phyloP scores from a whole-genome alignment of 2,888 invertebrate genomes.

The Chrysomela aeneicollis region DNA sequence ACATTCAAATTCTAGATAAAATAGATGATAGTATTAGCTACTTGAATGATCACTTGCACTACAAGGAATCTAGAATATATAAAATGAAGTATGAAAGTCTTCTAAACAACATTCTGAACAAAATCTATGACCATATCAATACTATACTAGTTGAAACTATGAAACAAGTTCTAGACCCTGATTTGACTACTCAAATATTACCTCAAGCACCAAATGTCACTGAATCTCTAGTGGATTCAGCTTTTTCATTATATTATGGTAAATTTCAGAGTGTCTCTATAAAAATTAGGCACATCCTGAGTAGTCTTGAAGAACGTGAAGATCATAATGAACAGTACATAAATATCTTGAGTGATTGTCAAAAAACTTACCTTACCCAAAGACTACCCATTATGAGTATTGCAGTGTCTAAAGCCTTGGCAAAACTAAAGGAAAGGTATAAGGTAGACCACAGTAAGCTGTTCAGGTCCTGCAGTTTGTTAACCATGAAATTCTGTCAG shows the following conservation, averaged over 20 bases:
- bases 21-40: slow-evolving; percentile 89
- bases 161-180: slow-evolving; percentile 70
- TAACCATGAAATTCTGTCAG: slow-evolving; percentile 91
- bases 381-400: slow-evolving; percentile 72
- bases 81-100: slow-evolving; percentile 86
- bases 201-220: slow-evolving; percentile 52
- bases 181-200: slow-evolving; percentile 49
- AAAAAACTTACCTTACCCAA: slow-evolving; percentile 82
- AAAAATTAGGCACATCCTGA: slow-evolving; percentile 81
- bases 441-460: slow-evolving; percentile 83
- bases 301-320: slow-evolving; percentile 81
- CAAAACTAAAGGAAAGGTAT: slow-evolving; percentile 69
- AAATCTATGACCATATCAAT: slow-evolving; percentile 82
- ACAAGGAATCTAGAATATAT: slow-evolving; percentile 86
- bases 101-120: slow-evolving; percentile 78
- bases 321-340: slow-evolving; percentile 79
- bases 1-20: slow-evolving; percentile 80
- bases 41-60: slow-evolving; percentile 79
- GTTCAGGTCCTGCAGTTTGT: slow-evolving; percentile 86
- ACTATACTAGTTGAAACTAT: slow-evolving; percentile 81
- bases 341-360: slow-evolving; percentile 78
- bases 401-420: slow-evolving; percentile 75
- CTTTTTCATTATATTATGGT: slow-evolving; percentile 89
- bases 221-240: slow-evolving; percentile 65
- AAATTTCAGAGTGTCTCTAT: slow-evolving; percentile 94